Evolutionary conservation across 2,113 vertebrate species (phyloP).

Genomic region (Lagopus muta): DNA sequence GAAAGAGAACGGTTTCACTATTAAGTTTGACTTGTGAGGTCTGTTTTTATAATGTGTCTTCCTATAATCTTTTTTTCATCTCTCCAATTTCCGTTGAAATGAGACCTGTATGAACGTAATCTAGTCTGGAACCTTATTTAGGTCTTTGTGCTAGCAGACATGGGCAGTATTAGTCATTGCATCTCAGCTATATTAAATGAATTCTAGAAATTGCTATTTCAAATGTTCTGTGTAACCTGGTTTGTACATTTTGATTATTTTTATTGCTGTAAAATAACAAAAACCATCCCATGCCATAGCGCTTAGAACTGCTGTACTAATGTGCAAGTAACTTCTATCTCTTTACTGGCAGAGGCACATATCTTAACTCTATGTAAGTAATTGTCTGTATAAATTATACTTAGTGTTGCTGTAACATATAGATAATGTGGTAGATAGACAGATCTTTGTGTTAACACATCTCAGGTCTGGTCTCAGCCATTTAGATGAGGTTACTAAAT

Average conservation of each 20-base stretch:
- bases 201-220: constrained; percentile 60
- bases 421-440: background rate
- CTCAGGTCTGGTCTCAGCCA: background rate
- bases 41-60: constrained; percentile 78
- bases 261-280: constrained; percentile 49
- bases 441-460: constrained; percentile 16
- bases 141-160: constrained; percentile 44
- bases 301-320: constrained; percentile 7
- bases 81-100: constrained; percentile 91
- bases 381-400: constrained; percentile 20
- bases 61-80: constrained; percentile 85
- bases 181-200: constrained; percentile 69
- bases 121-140: constrained; percentile 79
- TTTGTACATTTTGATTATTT: constrained; percentile 62
- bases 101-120: constrained; percentile 85
- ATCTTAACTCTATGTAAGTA: background rate
- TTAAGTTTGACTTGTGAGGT: constrained; percentile 79
- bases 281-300: background rate
- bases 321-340: background rate
- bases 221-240: constrained; percentile 44
- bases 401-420: constrained; percentile 21
- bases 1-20: constrained; percentile 80
- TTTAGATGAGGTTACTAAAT: background rate
- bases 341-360: background rate
- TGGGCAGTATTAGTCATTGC: constrained; percentile 65